phyloP scores from a whole-genome alignment of 1,140 invertebrate species.

The Ephestia elutella region DNA sequence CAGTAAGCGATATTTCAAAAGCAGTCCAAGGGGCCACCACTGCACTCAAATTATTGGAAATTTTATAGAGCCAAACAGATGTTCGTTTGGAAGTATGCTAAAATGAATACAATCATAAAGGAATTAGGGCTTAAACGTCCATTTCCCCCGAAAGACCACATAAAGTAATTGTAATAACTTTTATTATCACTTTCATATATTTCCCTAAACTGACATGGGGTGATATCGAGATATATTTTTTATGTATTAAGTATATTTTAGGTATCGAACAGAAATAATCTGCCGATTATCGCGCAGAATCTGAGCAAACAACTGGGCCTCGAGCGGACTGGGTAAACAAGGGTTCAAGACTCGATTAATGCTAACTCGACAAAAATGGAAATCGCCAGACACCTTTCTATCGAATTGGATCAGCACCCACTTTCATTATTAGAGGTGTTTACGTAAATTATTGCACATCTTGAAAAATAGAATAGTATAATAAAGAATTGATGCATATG shows the following conservation, averaged over 20 bases:
- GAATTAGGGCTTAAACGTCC: too few species aligned
- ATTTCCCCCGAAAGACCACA: too few species aligned
- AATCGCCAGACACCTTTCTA: not conserved
- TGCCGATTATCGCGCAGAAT: not conserved
- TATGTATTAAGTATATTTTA: too few species aligned
- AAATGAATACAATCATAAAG: too few species aligned
- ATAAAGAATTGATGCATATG: too few species aligned
- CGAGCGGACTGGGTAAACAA: not conserved
- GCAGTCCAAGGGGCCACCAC: slow-evolving; percentile 21
- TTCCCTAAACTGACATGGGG: too few species aligned
- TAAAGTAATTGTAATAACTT: too few species aligned
- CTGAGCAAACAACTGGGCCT: not conserved
- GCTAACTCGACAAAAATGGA: not conserved
- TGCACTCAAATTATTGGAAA: slow-evolving; percentile 35
- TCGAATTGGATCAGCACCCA: not conserved
- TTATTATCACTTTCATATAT: too few species aligned
- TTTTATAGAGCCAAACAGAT: slow-evolving; percentile 18
- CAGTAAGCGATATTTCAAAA: slow-evolving; percentile 42
- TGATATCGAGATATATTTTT: too few species aligned
- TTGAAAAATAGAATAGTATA: too few species aligned
- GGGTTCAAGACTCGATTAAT: slow-evolving; percentile 1
- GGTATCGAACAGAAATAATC: too few species aligned
- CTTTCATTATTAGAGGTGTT: not conserved
- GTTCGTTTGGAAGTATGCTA: too few species aligned
- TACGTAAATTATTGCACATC: not conserved